A percentile compares a stretch with the other conserved stretches of the same genome.
phyloP scores from a whole-genome alignment of 2,113 vertebrate species.

The Ceuthmochares aereus region DNA sequence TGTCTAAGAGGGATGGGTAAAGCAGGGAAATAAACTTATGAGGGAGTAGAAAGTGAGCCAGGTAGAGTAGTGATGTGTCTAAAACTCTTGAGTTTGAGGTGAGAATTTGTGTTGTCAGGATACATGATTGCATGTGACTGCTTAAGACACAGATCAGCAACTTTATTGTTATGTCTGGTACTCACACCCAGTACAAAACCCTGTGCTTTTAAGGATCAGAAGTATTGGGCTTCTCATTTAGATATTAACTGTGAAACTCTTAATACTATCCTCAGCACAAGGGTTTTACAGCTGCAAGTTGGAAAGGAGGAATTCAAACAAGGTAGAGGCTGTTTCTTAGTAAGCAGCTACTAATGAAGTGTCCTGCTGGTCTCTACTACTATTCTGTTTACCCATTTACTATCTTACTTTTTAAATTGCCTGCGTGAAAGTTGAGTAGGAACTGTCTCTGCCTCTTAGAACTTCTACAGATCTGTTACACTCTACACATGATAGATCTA shows the following conservation, averaged over 20 bases:
- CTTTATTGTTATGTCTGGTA: not conserved
- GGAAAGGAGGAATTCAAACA: not conserved
- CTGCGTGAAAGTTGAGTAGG: not conserved
- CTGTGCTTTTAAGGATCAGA: not conserved
- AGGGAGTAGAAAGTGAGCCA: not conserved
- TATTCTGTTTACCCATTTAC: not conserved
- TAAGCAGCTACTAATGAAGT: not conserved
- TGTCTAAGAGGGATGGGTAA: not conserved
- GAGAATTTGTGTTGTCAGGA: not conserved
- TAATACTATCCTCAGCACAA: not conserved
- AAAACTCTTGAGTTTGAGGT: not conserved
- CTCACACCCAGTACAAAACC: not conserved
- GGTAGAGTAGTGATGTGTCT: not conserved
- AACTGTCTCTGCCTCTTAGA: not conserved
- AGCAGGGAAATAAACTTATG: not conserved
- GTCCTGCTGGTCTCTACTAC: not conserved
- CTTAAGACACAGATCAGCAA: not conserved
- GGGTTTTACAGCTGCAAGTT: not conserved
- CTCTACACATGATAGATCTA: no score
- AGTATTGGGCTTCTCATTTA: not conserved
- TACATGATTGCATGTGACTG: accelerated
- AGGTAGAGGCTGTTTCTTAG: not conserved
- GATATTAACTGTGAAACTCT: not conserved
- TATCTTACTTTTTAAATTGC: not conserved
- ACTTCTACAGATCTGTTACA: conserved; percentile 9